Conservation (phyloP, 2,888 invertebrate genomes). For the Clistopyga incitator region DNA sequence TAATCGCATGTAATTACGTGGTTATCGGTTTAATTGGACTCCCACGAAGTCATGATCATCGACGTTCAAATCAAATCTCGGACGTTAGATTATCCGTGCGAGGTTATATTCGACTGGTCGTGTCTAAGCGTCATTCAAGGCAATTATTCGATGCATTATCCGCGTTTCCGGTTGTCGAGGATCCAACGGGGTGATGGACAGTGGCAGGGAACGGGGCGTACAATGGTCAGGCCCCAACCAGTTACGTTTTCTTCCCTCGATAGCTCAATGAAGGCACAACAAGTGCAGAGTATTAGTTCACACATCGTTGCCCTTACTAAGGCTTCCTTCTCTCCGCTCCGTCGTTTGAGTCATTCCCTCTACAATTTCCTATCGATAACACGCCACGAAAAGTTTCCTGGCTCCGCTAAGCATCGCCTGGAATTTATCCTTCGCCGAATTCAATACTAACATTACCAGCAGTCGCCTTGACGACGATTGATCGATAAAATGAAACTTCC, state of each 20-base stretch:
- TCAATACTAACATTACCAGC: too few relatives aligned
- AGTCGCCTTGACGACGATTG: too few relatives aligned
- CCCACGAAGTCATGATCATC: background rate
- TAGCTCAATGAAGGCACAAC: background rate
- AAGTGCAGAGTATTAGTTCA: background rate
- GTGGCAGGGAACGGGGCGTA: background rate
- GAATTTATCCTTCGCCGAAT: too few relatives aligned
- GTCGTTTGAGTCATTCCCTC: background rate
- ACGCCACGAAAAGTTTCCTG: background rate
- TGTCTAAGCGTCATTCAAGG: background rate
- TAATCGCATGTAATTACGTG: background rate
- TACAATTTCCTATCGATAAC: background rate
- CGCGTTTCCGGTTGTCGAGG: background rate
- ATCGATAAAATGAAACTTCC: too few relatives aligned
- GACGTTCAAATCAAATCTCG: background rate
- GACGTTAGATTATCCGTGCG: background rate
- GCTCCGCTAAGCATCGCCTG: too few relatives aligned
- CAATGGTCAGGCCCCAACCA: background rate
- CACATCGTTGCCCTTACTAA: background rate
- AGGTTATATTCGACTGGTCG: background rate
- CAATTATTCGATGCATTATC: slow-evolving; percentile 15
- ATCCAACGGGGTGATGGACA: background rate
- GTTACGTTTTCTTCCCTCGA: slow-evolving; percentile 8
- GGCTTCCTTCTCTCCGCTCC: background rate
- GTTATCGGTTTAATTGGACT: background rate